Percentiles rank a stretch among this genome's conserved stretches.
Conservation (phyloP, 2,113 vertebrate genomes). For the Pao palembangensis region DNA sequence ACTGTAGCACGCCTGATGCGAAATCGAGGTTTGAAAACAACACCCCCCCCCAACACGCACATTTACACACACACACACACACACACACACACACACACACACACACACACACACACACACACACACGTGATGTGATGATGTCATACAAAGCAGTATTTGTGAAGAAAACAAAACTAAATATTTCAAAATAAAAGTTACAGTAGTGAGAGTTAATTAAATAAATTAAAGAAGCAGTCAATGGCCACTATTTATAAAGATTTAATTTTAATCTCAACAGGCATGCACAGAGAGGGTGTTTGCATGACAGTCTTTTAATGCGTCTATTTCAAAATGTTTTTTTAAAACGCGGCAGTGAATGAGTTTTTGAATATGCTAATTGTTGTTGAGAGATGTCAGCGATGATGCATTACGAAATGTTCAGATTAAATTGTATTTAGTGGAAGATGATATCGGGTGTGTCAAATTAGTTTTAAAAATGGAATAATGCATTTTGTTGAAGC, state of each 20-base stretch:
- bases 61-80: no score
- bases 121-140: neutral
- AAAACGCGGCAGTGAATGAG: constrained; percentile 45
- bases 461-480: constrained; percentile 33
- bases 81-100: no score
- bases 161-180: no score
- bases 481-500: constrained; percentile 32
- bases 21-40: constrained; percentile 7
- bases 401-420: constrained; percentile 53
- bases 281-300: no score
- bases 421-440: constrained; percentile 45
- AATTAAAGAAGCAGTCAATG: neutral
- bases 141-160: no score
- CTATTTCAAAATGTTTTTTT: constrained; percentile 23
- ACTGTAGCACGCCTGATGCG: constrained; percentile 16
- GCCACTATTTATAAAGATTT: no score
- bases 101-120: no score
- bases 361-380: constrained; percentile 48
- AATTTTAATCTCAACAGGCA: no score
- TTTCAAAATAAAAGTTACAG: no score
- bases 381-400: constrained; percentile 43
- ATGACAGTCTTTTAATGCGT: neutral
- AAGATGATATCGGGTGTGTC: constrained; percentile 34
- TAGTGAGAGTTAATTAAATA: neutral
- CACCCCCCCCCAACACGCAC: no score